Evolutionary conservation across 1,140 invertebrate species (phyloP).

Genomic region (Caenorhabditis tropicalis): DNA sequence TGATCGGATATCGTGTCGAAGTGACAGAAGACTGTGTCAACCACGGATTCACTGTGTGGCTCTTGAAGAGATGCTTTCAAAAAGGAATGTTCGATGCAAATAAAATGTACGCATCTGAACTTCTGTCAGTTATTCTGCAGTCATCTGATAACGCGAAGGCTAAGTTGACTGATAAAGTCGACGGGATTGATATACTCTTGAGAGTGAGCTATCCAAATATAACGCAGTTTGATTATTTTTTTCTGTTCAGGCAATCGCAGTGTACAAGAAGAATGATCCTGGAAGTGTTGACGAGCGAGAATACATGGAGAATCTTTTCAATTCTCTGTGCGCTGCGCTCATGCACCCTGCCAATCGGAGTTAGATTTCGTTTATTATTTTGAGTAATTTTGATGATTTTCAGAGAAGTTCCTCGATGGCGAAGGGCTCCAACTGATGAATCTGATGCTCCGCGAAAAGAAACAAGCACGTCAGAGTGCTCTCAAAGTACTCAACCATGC

Average conservation of each 20-base stretch:
- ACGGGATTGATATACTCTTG: slow-evolving; percentile 93
- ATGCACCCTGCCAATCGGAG: slow-evolving; percentile 85
- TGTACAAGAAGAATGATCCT: slow-evolving; percentile 93
- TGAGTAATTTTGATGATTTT: not conserved
- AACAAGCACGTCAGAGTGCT: slow-evolving; percentile 92
- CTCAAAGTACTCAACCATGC: slow-evolving; percentile 93
- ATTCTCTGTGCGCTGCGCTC: slow-evolving; percentile 89
- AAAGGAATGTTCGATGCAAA: slow-evolving; percentile 91
- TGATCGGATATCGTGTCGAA: slow-evolving; percentile 83
- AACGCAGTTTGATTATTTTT: not conserved
- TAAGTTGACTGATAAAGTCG: slow-evolving; percentile 84
- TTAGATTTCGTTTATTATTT: not conserved
- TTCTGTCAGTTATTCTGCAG: slow-evolving; percentile 92
- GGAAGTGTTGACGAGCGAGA: slow-evolving; percentile 88
- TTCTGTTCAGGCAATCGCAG: slow-evolving; percentile 76
- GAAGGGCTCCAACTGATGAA: slow-evolving; percentile 95
- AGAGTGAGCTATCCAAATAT: slow-evolving; percentile 78
- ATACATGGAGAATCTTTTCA: slow-evolving; percentile 98
- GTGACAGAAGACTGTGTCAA: slow-evolving; percentile 79
- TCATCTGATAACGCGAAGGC: slow-evolving; percentile 81
- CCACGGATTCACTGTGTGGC: slow-evolving; percentile 89
- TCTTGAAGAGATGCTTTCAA: slow-evolving; percentile 81
- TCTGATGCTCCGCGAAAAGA: slow-evolving; percentile 96
- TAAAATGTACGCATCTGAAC: slow-evolving; percentile 93
- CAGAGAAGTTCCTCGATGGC: slow-evolving; percentile 85